Conservation (phyloP, 1,140 invertebrate species). For the Sitobion miscanthi region DNA sequence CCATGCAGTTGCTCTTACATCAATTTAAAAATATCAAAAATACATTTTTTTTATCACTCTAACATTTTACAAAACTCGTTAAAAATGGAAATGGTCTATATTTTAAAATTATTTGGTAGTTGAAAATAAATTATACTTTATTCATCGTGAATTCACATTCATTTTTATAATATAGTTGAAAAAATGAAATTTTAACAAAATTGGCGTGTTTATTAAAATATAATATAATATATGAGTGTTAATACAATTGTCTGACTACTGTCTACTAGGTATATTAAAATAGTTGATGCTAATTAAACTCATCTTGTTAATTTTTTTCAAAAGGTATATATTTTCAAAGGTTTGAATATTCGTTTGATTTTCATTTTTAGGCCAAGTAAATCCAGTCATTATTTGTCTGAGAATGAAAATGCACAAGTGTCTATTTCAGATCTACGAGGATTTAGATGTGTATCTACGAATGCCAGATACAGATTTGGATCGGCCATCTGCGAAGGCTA, state of each 20-base stretch:
- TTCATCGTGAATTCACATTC: background rate
- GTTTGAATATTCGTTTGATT: background rate
- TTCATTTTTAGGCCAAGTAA: background rate
- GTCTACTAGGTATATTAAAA: too few relatives aligned
- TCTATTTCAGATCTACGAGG: background rate
- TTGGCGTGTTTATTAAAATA: background rate
- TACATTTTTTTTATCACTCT: background rate
- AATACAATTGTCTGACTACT: too few relatives aligned
- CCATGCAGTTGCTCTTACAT: accelerated
- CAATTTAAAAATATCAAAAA: background rate
- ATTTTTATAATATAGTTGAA: background rate
- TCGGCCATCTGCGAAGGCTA: background rate
- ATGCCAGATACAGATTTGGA: background rate
- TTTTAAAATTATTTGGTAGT: too few relatives aligned
- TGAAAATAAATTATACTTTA: background rate
- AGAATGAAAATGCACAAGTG: background rate
- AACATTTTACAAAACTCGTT: background rate
- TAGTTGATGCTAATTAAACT: too few relatives aligned
- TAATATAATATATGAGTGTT: too few relatives aligned
- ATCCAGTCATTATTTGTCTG: background rate
- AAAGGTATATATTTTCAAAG: too few relatives aligned
- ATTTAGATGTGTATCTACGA: background rate
- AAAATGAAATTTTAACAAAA: background rate
- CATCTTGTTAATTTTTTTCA: too few relatives aligned
- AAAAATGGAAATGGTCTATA: too few relatives aligned